Evolutionary conservation across 2,888 invertebrate genomes (phyloP).

Genomic region (Catocala fraxini): DNA sequence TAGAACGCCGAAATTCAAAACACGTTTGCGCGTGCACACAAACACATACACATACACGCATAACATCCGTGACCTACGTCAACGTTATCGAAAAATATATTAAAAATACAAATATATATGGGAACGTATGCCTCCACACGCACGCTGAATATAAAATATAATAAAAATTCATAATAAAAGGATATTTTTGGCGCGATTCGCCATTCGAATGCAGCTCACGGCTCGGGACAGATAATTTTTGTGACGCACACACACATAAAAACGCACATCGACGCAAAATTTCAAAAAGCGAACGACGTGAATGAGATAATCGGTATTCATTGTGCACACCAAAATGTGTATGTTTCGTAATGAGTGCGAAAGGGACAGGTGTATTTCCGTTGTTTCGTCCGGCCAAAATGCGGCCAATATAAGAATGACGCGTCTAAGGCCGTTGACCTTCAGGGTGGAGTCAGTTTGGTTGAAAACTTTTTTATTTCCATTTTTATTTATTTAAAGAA

Average conservation of each 20-base stretch:
- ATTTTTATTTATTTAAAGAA: constrained; percentile 51
- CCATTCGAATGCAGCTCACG: constrained; percentile 71
- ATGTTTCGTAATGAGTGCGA: constrained; percentile 65
- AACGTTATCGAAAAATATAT: constrained; percentile 67
- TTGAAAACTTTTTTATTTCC: constrained; percentile 43
- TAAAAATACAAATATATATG: constrained; percentile 54
- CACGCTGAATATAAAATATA: constrained; percentile 61
- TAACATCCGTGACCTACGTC: constrained; percentile 74
- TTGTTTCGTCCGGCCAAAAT: constrained; percentile 81
- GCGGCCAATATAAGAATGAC: constrained; percentile 87
- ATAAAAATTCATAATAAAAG: constrained; percentile 71
- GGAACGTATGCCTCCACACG: constrained; percentile 49
- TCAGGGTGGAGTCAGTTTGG: constrained; percentile 62
- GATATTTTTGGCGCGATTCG: constrained; percentile 69
- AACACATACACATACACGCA: constrained; percentile 45
- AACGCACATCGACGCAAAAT: constrained; percentile 70
- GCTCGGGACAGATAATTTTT: constrained; percentile 77
- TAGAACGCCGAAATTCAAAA: constrained; percentile 75
- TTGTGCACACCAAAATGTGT: constrained; percentile 81
- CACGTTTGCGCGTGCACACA: constrained; percentile 62
- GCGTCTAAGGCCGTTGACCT: constrained; percentile 81
- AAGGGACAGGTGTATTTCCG: constrained; percentile 67
- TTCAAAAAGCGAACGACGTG: constrained; percentile 75
- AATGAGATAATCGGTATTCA: constrained; percentile 85
- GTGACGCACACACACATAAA: constrained; percentile 71